Percentiles rank a stretch among this genome's conserved stretches.
These are phyloP conservation scores for Pitangus sulphuratus DNA, from an alignment of 2,797 vertebrate genomes.

Conservation along the genomic window DNA sequence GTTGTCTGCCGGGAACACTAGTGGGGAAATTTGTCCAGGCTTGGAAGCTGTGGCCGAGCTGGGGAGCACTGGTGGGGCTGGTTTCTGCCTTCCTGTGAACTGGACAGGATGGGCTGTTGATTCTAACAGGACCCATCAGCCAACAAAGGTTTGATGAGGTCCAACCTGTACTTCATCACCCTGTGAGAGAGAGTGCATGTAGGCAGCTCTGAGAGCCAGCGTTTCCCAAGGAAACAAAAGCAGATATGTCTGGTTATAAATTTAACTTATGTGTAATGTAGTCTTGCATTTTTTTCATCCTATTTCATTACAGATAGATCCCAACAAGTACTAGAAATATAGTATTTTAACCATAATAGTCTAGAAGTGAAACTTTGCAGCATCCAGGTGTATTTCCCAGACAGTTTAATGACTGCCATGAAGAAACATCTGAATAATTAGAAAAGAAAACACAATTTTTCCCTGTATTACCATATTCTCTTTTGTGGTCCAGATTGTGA, in stretches of 20 bases:
- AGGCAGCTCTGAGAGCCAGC: not conserved
- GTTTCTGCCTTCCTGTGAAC: not conserved
- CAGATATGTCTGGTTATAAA: slow-evolving; percentile 24
- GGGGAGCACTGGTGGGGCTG: not conserved
- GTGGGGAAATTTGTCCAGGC: not conserved
- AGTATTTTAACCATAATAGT: not conserved
- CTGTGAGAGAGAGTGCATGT: not conserved
- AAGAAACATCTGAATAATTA: not conserved
- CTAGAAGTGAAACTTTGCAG: not conserved
- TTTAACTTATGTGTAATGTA: not conserved
- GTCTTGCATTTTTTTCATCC: slow-evolving; percentile 4
- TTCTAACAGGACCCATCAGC: not conserved
- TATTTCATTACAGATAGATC: not conserved
- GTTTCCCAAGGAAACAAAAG: slow-evolving; percentile 22
- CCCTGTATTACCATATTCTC: not conserved
- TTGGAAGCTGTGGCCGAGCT: not conserved
- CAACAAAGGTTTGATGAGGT: not conserved
- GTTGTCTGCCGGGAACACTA: not conserved
- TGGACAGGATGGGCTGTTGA: not conserved
- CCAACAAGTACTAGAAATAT: not conserved
- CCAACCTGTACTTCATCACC: not conserved
- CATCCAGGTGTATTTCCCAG: not conserved
- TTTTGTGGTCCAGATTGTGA: not conserved
- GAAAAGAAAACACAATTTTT: not conserved
- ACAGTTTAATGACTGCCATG: not conserved